phyloP scores from a whole-genome alignment of 2,113 vertebrate genomes.

The Rana temporaria region DNA sequence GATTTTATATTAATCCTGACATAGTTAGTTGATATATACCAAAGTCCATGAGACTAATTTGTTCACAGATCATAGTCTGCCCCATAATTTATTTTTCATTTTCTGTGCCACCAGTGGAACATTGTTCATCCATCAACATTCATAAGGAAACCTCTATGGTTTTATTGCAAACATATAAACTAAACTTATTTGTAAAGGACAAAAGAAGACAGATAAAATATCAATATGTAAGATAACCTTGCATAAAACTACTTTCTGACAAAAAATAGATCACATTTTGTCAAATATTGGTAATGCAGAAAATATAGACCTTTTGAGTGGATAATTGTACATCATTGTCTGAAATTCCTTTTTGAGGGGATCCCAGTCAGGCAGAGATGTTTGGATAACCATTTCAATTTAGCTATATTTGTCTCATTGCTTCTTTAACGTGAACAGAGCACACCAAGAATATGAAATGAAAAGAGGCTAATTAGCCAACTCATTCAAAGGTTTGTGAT shows the following conservation, averaged over 20 bases:
- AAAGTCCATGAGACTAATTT: slow-evolving; percentile 82
- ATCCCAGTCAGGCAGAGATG: no score
- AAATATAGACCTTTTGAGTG: no score
- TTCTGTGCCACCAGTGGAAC: slow-evolving; percentile 66
- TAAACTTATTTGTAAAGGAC: slow-evolving; percentile 64
- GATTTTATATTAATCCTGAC: slow-evolving; percentile 79
- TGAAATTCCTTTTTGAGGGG: no score
- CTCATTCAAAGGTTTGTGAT: no score
- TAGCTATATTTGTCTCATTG: no score
- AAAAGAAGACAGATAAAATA: slow-evolving; percentile 41
- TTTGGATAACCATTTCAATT: no score
- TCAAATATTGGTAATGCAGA: no score
- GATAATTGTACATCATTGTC: no score
- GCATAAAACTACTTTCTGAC: neutral
- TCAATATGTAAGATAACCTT: neutral
- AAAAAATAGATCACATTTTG: neutral
- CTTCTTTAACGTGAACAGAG: no score
- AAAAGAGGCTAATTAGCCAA: no score
- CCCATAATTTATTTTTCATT: slow-evolving; percentile 71
- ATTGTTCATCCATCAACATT: slow-evolving; percentile 81
- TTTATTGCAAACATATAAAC: slow-evolving; percentile 65
- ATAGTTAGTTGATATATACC: slow-evolving; percentile 77
- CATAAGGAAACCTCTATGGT: slow-evolving; percentile 75
- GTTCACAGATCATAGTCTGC: slow-evolving; percentile 74
- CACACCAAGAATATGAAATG: no score